Evolutionary conservation across 2,888 invertebrate species (phyloP).

Genomic region (Drosophila algonquin): DNA sequence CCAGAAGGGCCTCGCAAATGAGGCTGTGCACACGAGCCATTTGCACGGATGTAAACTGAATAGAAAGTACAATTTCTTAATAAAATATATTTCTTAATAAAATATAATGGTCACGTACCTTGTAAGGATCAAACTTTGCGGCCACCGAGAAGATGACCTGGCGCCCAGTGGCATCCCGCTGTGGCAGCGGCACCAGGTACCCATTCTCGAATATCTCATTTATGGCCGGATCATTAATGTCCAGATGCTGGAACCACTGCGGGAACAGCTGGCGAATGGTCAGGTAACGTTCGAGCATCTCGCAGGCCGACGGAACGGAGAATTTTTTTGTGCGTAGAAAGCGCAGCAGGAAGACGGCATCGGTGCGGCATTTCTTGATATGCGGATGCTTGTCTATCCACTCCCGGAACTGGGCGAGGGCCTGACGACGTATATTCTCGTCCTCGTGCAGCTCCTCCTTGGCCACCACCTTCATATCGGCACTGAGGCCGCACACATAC

Average conservation of each 20-base stretch:
- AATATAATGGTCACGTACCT: conserved; percentile 66
- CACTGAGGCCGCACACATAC: conserved; percentile 80
- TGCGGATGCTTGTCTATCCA: conserved; percentile 93
- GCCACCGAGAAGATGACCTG: conserved; percentile 92
- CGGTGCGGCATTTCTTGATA: conserved; percentile 92
- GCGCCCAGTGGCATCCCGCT: conserved; percentile 90
- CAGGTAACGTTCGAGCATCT: conserved; percentile 94
- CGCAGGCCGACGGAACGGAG: conserved; percentile 92
- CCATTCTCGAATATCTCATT: conserved; percentile 92
- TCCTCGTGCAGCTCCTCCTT: conserved; percentile 92
- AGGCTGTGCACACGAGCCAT: conserved; percentile 94
- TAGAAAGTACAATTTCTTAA: neutral
- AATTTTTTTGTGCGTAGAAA: conserved; percentile 95
- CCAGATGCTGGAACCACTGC: conserved; percentile 92
- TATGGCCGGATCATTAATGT: conserved; percentile 91
- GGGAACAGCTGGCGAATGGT: conserved; percentile 93
- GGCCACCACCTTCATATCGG: conserved; percentile 86
- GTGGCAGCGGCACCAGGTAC: conserved; percentile 89
- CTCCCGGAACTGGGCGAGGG: conserved; percentile 90
- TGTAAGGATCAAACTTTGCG: conserved; percentile 91
- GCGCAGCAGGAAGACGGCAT: conserved; percentile 91
- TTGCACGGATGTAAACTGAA: conserved; percentile 89
- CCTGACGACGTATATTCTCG: conserved; percentile 89
- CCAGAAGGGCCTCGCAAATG: conserved; percentile 92
- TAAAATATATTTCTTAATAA: too few relatives aligned